A percentile compares a stretch with the other conserved stretches of the same genome.
These are phyloP conservation scores for Gyps fulvus DNA, from an alignment of 2,113 vertebrate genomes.

Conservation along the genomic window DNA sequence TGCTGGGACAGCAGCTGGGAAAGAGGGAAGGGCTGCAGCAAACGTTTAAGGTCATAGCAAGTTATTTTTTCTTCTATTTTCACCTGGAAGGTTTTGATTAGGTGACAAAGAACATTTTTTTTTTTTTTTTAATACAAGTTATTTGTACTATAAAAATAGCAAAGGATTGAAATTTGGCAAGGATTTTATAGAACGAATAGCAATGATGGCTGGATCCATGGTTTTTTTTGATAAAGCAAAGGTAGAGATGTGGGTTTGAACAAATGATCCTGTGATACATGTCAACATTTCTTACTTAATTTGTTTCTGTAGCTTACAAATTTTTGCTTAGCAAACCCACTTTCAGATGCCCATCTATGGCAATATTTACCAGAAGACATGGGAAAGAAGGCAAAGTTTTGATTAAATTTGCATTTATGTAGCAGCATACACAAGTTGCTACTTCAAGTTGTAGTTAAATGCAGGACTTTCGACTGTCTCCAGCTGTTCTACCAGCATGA, in stretches of 20 bases:
- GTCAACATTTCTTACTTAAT: neutral
- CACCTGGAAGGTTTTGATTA: neutral
- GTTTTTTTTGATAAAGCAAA: neutral
- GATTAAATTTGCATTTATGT: neutral
- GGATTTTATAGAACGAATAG: neutral
- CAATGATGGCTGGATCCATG: neutral
- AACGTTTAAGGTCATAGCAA: neutral
- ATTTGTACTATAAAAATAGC: neutral
- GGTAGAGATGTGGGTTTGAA: neutral
- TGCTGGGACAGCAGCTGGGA: accelerated
- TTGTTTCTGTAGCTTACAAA: neutral
- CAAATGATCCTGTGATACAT: neutral
- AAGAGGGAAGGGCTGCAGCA: neutral
- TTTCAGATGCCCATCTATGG: neutral
- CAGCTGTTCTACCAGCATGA: neutral
- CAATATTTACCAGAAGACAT: neutral
- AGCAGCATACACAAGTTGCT: neutral
- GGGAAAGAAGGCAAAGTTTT: neutral
- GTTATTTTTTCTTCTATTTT: neutral
- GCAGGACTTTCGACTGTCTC: neutral
- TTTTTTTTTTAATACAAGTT: neutral
- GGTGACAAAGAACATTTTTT: neutral
- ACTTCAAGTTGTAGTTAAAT: neutral
- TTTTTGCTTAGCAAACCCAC: neutral
- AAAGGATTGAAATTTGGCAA: neutral